phyloP scores from a whole-genome alignment of 2,113 vertebrate genomes.

The Paratilapia polleni region DNA sequence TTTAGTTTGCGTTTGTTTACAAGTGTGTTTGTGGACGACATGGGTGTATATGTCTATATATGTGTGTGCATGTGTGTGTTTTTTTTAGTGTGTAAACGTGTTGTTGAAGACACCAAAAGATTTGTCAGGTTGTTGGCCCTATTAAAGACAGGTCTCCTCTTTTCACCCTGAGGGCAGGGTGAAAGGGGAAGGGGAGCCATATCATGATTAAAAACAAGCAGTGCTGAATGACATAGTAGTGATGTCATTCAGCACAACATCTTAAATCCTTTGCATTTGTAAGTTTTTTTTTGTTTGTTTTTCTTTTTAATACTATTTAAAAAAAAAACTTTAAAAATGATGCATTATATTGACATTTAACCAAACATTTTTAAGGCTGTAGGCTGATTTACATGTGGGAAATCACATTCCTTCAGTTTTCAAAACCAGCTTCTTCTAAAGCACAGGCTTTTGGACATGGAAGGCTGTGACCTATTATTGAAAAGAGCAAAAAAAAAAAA shows the following conservation, averaged over 20 bases:
- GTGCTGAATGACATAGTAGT: slow-evolving; percentile 76
- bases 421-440: background rate
- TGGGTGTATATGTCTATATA: background rate
- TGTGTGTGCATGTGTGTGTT: background rate
- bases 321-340: background rate
- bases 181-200: slow-evolving; percentile 32
- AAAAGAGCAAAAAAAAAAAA: background rate
- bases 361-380: background rate
- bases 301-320: background rate
- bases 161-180: slow-evolving; percentile 75
- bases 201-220: slow-evolving; percentile 76
- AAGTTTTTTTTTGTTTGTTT: background rate
- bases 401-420: background rate
- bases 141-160: slow-evolving; percentile 73
- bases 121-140: slow-evolving; percentile 84
- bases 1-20: slow-evolving; percentile 36
- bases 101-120: slow-evolving; percentile 72
- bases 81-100: slow-evolving; percentile 40
- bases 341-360: background rate
- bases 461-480: background rate
- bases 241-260: background rate
- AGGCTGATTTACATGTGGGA: background rate
- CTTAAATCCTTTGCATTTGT: background rate
- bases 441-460: background rate
- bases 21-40: slow-evolving; percentile 2